Base-by-base conservation (phyloP, 2,888 invertebrate species). In the Pristionchus maxplancki region DNA sequence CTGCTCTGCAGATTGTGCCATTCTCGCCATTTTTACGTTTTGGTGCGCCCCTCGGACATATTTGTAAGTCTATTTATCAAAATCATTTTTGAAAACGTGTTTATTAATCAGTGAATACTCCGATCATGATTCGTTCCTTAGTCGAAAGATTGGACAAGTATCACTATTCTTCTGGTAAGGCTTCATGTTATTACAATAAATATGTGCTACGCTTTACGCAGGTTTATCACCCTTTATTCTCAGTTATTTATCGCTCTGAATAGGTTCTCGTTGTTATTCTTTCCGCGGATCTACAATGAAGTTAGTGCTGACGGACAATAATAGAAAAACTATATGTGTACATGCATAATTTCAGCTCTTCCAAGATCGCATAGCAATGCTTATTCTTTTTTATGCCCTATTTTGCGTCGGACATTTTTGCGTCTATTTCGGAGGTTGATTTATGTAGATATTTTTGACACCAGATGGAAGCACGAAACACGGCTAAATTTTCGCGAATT, bases 351-450 rank as follows among this genome's bases (percentile, higher is more conserved):
- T 78, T 78, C 24, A 78, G 78, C 17, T 78, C 34, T 78, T 78
- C 9, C 82, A 53, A 53, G 28, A 34, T 20, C 50, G 53, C 0
- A 83, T n/a, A 4, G 17, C 20, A 24, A 15, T 1, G 24, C 24
- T 83, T 5, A 85, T 62, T 37, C 17, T 62, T 1, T 40, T 40
- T 20, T 85, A 85, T n/a, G n/a, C 24, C 3, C 5, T 40, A 1
- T 5, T 85, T 24, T 64, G 85, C 17, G 17, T 85, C 13, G 40
- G 40, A 13, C 85, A 85, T 28, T 64, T 40, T n/a, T 40, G 40
- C 24, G 85, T 85, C 6, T 85, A 85, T 40, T 85, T 85, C 20
- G 85, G 85, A 62, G 85, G 85, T 85, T 1, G n/a, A 84, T 24
- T 34, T 0, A 53, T 34, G 31, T 40, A 13, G 20, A 4, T 20